phyloP scores from a whole-genome alignment of 2,888 invertebrate genomes.

The Drosophila tripunctata region DNA sequence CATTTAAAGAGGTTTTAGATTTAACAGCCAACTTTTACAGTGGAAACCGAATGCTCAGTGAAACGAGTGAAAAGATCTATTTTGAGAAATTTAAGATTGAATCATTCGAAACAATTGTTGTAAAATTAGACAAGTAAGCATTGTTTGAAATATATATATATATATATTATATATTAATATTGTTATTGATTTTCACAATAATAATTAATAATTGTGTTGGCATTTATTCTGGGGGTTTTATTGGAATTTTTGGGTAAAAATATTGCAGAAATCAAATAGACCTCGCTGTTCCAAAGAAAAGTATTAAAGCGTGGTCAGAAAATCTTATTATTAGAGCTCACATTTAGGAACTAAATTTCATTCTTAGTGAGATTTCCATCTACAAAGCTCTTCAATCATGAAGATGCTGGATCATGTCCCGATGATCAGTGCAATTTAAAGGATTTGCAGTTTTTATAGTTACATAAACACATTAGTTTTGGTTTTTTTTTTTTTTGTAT shows the following conservation, averaged over 20 bases:
- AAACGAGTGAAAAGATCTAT: conserved; percentile 82
- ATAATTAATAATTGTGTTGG: conserved; percentile 4
- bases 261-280: neutral
- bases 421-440: too few species aligned
- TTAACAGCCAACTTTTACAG: conserved; percentile 91
- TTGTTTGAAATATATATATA: conserved; percentile 1
- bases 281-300: neutral
- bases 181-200: conserved; percentile 27
- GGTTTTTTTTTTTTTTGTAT: neutral
- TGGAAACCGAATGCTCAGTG: conserved; percentile 84
- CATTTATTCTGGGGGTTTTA: neutral
- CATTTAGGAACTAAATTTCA: too few species aligned
- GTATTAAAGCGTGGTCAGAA: too few species aligned
- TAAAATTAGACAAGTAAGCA: conserved; percentile 86
- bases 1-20: conserved; percentile 87
- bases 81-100: conserved; percentile 84
- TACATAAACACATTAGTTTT: neutral
- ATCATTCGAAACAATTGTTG: conserved; percentile 87
- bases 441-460: neutral
- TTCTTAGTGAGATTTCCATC: too few species aligned
- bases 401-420: too few species aligned
- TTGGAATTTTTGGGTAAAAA: neutral
- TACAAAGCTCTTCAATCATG: too few species aligned
- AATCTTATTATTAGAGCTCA: too few species aligned
- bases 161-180: conserved; percentile 1